Evolutionary conservation across 2,797 vertebrate species (phyloP).

Genomic region (Pseudochirops cupreus): DNA sequence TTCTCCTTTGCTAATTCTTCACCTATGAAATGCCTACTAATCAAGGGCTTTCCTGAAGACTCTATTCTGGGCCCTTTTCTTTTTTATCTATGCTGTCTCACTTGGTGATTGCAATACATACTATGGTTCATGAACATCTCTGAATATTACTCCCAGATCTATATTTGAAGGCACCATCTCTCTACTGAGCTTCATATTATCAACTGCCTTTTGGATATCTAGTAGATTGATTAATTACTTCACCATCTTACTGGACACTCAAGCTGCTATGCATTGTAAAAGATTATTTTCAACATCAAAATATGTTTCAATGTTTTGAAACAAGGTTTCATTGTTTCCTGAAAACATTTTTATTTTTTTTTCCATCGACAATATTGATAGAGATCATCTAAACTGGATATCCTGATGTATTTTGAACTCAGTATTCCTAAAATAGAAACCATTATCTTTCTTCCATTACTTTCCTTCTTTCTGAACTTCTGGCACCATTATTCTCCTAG

Average conservation of each 20-base stretch:
- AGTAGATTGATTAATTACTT: not conserved
- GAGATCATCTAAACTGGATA: not conserved
- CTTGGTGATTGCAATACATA: not conserved
- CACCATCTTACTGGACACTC: not conserved
- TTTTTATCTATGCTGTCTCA: not conserved
- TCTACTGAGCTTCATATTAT: not conserved
- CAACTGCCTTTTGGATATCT: not conserved
- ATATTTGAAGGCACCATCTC: not conserved
- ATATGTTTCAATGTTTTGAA: not conserved
- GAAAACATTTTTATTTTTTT: not conserved
- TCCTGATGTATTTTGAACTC: not conserved
- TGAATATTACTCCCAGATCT: not conserved
- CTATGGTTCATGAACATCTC: not conserved
- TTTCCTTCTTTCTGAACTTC: not conserved
- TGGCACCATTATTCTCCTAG: not conserved
- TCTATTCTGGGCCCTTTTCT: not conserved
- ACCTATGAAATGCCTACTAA: not conserved
- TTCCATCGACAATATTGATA: not conserved
- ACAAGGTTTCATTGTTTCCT: not conserved
- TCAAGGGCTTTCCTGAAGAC: not conserved
- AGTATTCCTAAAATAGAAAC: not conserved
- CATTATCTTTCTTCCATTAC: not conserved
- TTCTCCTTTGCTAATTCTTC: not conserved
- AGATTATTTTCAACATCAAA: not conserved
- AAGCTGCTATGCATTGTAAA: not conserved